Percentiles rank a stretch among this genome's conserved stretches.
Conservation (phyloP, 2,113 vertebrate species). For the Mus spicilegus region DNA sequence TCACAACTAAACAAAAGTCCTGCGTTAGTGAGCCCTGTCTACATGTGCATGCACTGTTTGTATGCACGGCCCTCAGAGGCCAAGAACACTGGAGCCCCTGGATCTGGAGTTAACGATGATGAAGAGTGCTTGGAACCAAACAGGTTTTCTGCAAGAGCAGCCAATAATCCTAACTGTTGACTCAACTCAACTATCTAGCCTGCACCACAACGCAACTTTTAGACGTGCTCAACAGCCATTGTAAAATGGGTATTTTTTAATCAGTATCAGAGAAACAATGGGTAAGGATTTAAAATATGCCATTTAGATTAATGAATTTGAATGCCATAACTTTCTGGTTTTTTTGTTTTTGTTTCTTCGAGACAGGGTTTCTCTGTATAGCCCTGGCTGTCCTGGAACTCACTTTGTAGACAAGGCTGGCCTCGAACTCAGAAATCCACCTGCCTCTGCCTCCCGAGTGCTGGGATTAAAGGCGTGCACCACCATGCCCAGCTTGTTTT, state of each 20-base stretch:
- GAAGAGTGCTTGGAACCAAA: background rate
- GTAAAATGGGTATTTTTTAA: background rate
- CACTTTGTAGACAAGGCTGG: too few relatives aligned
- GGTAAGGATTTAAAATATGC: background rate
- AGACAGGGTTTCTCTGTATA: background rate
- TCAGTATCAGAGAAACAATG: slow-evolving; percentile 21
- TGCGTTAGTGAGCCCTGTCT: too few relatives aligned
- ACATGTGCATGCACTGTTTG: too few relatives aligned
- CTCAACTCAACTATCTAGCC: background rate
- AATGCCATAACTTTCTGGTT: background rate
- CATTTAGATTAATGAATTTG: slow-evolving; percentile 22
- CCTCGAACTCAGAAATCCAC: too few relatives aligned
- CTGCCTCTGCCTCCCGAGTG: too few relatives aligned
- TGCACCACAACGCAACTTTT: background rate
- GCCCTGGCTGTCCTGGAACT: too few relatives aligned
- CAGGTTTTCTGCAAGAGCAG: background rate
- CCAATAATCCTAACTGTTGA: background rate
- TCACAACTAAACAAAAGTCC: background rate
- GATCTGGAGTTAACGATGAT: background rate
- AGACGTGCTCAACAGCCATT: background rate
- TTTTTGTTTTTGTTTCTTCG: background rate
- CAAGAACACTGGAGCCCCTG: background rate
- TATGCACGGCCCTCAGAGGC: background rate
- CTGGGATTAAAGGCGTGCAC: too few relatives aligned
- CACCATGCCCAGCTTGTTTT: too few relatives aligned